These are phyloP conservation scores for Nephila pilipes DNA, from an alignment of 1,140 invertebrate genomes.

Conservation along the genomic window DNA sequence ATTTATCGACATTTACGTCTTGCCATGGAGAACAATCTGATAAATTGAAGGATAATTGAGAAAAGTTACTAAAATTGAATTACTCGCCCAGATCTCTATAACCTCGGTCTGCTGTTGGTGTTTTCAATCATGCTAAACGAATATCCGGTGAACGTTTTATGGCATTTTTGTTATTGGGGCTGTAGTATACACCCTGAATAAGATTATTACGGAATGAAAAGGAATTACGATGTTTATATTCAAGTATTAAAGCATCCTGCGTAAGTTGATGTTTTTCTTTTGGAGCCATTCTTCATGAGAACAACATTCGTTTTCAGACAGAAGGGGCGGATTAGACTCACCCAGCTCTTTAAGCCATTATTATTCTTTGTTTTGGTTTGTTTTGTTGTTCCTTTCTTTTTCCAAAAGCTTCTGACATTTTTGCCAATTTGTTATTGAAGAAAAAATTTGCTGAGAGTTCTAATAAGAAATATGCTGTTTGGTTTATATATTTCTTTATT, in stretches of 20 bases:
- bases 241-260: conserved; percentile 12
- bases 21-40: not conserved
- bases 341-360: conserved; percentile 42
- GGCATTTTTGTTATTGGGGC: not conserved
- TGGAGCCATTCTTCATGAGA: conserved; percentile 56
- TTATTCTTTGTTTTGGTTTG: not conserved
- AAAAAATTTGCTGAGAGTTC: too few relatives aligned
- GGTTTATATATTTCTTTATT: too few relatives aligned
- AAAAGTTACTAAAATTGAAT: not conserved
- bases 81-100: not conserved
- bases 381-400: not conserved
- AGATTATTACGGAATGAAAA: conserved; percentile 58
- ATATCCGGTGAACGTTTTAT: not conserved
- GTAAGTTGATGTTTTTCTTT: conserved; percentile 64
- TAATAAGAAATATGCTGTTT: too few relatives aligned
- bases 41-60: not conserved
- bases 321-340: conserved; percentile 16
- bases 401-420: not conserved
- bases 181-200: conserved; percentile 54
- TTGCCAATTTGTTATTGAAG: not conserved
- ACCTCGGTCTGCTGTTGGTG: not conserved
- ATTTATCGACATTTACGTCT: too few relatives aligned
- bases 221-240: conserved; percentile 44
- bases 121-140: not conserved
- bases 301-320: conserved; percentile 66